Percentiles rank a stretch among this genome's conserved stretches.
These are phyloP conservation scores for Halisarca cf. caerulea DNA, from an alignment of 37 sponge, comb jelly and placozoan genomes.

Conservation along the genomic window DNA sequence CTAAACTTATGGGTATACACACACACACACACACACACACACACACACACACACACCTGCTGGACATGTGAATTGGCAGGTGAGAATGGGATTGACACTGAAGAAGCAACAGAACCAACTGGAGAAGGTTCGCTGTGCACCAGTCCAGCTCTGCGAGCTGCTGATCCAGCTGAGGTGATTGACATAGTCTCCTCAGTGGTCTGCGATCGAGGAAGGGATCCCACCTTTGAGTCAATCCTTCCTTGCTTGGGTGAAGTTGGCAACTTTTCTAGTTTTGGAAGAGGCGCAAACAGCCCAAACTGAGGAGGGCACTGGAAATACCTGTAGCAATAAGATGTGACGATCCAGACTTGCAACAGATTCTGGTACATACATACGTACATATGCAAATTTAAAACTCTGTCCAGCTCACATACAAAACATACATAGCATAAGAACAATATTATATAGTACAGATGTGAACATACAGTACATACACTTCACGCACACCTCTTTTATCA, in stretches of 20 bases:
- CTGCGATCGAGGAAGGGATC: conserved; percentile 14
- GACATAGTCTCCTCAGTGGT: conserved; percentile 2
- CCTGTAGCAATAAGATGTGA: conserved; percentile 44
- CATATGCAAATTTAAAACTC: too few species aligned
- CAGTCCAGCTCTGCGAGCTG: background rate
- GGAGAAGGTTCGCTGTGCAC: background rate
- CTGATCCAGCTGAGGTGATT: background rate
- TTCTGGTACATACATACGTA: too few species aligned
- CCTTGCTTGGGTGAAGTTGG: background rate
- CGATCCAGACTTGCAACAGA: too few species aligned
- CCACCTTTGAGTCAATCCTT: background rate
- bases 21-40: conserved; percentile 1
- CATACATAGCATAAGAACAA: too few species aligned
- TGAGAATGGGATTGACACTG: background rate
- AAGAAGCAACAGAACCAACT: background rate
- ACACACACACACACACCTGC: conserved; percentile 10
- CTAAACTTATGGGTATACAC: too few species aligned
- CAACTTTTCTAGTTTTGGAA: conserved; percentile 72
- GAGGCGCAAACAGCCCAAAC: conserved; percentile 87
- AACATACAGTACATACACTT: too few species aligned
- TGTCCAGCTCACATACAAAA: too few species aligned
- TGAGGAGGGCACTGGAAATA: conserved; percentile 87
- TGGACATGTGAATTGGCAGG: background rate
- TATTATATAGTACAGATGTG: too few species aligned
- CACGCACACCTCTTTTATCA: conserved; percentile 15